Percentiles rank a stretch among this genome's conserved stretches.
These are phyloP conservation scores for Camponotus pennsylvanicus DNA, from an alignment of 1,140 invertebrate species.

Conservation along the genomic window DNA sequence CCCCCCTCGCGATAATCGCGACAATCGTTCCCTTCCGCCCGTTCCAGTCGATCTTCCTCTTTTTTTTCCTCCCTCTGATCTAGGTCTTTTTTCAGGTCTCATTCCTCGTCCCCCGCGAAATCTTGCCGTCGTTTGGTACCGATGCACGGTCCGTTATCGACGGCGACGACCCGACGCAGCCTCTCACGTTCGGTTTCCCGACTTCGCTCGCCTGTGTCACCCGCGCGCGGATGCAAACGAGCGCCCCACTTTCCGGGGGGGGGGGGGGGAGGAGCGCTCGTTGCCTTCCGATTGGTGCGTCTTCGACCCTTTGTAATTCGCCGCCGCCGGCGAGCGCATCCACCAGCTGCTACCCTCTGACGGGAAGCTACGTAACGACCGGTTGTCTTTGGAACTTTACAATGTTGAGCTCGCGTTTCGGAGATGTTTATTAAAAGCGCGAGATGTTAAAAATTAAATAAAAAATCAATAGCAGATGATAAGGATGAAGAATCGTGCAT, in stretches of 20 bases:
- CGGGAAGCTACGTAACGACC: conserved; percentile 25
- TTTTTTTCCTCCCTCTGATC: too few relatives aligned
- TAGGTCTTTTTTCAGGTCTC: neutral
- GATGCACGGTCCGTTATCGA: conserved; percentile 76
- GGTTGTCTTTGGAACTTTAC: neutral
- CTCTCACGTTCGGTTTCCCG: conserved; percentile 68
- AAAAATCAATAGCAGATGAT: too few relatives aligned
- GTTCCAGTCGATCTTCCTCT: neutral
- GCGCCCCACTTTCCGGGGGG: conserved; percentile 8
- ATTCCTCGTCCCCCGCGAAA: conserved; percentile 15
- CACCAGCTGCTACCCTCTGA: conserved; percentile 82
- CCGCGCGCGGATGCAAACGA: conserved; percentile 52
- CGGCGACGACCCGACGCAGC: conserved; percentile 70
- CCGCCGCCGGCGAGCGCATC: conserved; percentile 56
- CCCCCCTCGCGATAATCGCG: conserved; percentile 6
- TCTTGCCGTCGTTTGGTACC: conserved; percentile 47
- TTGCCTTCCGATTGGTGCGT: conserved; percentile 15
- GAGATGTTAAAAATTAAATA: neutral
- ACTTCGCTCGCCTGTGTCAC: conserved; percentile 76
- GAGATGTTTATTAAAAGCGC: neutral
- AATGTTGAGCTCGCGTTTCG: neutral
- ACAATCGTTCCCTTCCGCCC: neutral
- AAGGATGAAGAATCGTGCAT: neutral
- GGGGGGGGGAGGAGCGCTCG: neutral
- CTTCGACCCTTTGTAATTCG: conserved; percentile 10